Evolutionary conservation across 2,113 vertebrate genomes (phyloP), one percentile per base, ranked within the genome.

Genomic region (Mastomys natalensis): DNA sequence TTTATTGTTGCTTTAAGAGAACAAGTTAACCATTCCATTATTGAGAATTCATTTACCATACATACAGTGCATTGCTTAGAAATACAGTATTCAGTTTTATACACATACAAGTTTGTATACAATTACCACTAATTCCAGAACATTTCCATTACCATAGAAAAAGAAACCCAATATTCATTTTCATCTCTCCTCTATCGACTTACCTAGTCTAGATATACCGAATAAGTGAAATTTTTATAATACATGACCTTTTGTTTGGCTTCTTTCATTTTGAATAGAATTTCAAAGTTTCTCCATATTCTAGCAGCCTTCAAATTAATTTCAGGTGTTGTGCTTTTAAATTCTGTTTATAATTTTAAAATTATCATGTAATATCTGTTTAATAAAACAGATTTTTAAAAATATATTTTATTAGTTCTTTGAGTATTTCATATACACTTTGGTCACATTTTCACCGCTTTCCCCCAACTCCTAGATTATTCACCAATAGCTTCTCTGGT

Each of bases 241-340:
- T 26, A 48, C 9, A 64, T 77, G 76, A 89, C 22, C 24, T 89
- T 60, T 81, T 80, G 60, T 87, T 53, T 78, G 40, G 31, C 29
- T 74, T 73, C 43, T 89, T 82, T 82, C 37, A 94, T 48, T 89
- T 94, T 82, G 43, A 68, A 93, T 81, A 82, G 34, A 37, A 26
- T 94, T 94, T 94, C 40, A 77, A 85, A 29, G 24, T 85, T 76
- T 40, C 53, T 45, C 17, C 43, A 16, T 40, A 12, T 53, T 94
- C 2, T 64, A 82, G 22, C 34, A 17, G 43, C 76, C 16, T 53
- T 53, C 76, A 78, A 81, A 43, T 62, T 60, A 48, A 43, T 84
- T 77, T 85, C 11, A 62, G 29, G 82, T 89, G 55, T 16, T 88
- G 53, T n/a, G 15, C 68, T 90, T 87, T 81, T 37, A 89, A 72